A percentile compares a stretch with the other conserved stretches of the same genome.
Conservation (phyloP, 2,113 vertebrate species). For the Myotis davidii region DNA sequence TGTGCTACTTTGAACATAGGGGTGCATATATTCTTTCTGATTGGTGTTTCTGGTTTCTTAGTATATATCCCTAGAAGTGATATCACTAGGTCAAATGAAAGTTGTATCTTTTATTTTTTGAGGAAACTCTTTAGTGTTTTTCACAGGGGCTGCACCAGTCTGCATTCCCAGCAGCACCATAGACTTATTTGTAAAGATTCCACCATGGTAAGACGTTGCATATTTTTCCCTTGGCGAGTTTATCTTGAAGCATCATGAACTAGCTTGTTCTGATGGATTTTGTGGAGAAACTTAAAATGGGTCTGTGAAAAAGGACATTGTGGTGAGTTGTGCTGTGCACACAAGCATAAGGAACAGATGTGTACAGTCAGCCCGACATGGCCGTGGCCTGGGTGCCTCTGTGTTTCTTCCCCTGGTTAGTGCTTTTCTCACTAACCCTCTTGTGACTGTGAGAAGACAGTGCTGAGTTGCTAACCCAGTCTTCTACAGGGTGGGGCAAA, state of each 20-base stretch:
- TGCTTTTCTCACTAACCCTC: neutral
- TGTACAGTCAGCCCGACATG: no score
- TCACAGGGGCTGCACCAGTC: no score
- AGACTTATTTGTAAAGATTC: neutral
- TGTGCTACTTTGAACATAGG: no score
- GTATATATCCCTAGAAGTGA: no score
- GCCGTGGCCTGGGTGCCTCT: neutral
- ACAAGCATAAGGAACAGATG: neutral
- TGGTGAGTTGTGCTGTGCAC: neutral
- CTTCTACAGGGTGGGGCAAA: neutral
- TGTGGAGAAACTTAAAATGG: neutral
- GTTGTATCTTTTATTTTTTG: no score
- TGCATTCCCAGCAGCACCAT: no score
- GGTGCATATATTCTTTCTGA: no score
- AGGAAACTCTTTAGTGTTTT: no score
- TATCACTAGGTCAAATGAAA: no score
- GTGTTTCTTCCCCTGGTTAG: neutral
- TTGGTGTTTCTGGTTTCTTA: no score
- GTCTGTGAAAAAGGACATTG: neutral
- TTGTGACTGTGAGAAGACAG: neutral
- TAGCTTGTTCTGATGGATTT: neutral
- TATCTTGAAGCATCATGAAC: neutral
- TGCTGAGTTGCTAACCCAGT: neutral
- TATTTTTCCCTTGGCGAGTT: neutral
- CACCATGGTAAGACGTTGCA: neutral